Evolutionary conservation across 2,797 vertebrate species (phyloP), one percentile per base, ranked within the genome.

Genomic region (Spinus olivaceus): DNA sequence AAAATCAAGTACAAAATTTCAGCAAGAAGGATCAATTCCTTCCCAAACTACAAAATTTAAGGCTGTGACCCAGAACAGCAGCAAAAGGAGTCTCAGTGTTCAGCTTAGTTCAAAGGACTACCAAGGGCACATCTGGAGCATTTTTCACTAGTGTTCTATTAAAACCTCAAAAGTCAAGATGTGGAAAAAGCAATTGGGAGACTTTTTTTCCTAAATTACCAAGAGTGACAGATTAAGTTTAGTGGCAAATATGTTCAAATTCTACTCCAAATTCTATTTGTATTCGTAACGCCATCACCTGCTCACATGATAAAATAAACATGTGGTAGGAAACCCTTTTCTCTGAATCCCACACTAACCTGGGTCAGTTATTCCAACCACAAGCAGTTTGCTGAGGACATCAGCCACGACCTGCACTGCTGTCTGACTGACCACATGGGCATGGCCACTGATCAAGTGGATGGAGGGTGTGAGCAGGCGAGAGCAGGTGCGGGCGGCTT

Each of bases 341-440:
- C 30, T n/a, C 18, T 6, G 30, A 63, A 56, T 7, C 8, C 33
- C 10, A 10, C 15, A 78, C 90, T 84, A 94, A 99, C 99, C 99
- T 98, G 99, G 99, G 90, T 99, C 99, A 1, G 99, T 99, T 97
- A 99, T 99, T 94, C 99, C 99, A 46, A 99, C 99, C 57, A 99
- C 99, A 12, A 99, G 98, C 86, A 99, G 98, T 84, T 99, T 99
- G 98, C 99, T 99, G 91, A 99, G 99, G 76, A 99, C 99, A 14
- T 99, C 99, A 3, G 99, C 99, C 92, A 99, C 99, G 35, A 99
- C 99, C 94, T 99, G 99, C 96, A 99, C 99, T 2, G 99, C 99
- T 0, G 99, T 99, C 97, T 99, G 99, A 97, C 99, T 99, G 81
- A 99, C 99, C 91, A 99, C 99, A 0, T 99, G 98, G 7, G 98